Base-by-base conservation (phyloP, 2,888 invertebrate genomes). In the Apodemia duryi region DNA sequence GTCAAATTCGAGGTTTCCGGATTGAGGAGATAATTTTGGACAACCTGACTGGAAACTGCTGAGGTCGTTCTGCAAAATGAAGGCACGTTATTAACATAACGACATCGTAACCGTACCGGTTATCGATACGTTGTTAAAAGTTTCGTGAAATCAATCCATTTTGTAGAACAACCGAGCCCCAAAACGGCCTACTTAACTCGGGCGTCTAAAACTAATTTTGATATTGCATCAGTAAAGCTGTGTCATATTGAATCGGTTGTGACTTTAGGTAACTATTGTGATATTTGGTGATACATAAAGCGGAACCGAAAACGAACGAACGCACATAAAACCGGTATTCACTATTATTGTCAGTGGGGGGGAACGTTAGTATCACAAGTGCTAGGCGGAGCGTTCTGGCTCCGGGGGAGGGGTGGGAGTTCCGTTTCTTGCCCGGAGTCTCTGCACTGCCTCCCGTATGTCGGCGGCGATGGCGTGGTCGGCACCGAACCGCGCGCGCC, bases 201-300 rank as follows among this genome's bases (percentile, higher is more conserved):
- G 71, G 70, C 72, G 71, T 72, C 72, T 75, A 71, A 75, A 74
- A 76, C 79, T 76, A 82, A 85, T 83, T 86, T 88, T 87, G 88
- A 88, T 88, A 86, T 85, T 83, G 85, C 82, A 85, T 85, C 79
- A 82, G 84, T 90, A 88, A 90, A 91, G 90, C 91, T 88, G 91
- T 89, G 90, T 84, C 81, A 84, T 82, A 86, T 86, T 83, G 83
- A 89, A 86, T 86, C 84, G 89, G 87, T 86, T 85, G 89, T 87
- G 87, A 88, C 81, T 81, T 84, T 83, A 88, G 91, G 91, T 91
- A 90, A 90, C 91, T 90, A 87, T 89, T 91, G 91, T 91, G 90
- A 88, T 90, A 88, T 90, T 89, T 90, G 90, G 90, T 89, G 89
- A 86, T 80, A 77, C 70, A 68, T 73, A 68, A 75, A 71, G 73